Base-by-base conservation (phyloP, 2,888 invertebrate genomes). In the Bembecia ichneumoniformis region DNA sequence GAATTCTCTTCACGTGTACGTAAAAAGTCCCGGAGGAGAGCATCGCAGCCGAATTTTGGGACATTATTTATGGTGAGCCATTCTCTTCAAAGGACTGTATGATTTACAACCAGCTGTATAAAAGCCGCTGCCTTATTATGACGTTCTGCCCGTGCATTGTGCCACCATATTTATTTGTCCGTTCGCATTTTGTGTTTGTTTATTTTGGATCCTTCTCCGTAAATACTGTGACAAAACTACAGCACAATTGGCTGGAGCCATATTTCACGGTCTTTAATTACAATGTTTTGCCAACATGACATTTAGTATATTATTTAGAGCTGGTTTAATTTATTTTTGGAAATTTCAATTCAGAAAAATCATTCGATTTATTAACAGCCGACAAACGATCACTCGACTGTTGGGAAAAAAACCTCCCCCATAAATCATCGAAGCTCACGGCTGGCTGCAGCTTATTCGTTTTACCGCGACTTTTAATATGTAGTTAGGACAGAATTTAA, bases 61-160 rank as follows among this genome's bases (percentile, higher is more conserved):
- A 57, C 74, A 74, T 83, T 78, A 86, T 87, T 87, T 87, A 86
- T 83, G 81, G 76, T 72, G 62, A 75, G 77, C 81, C 78, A 83
- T 86, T 86, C 81, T 74, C 70, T 77, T 79, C 77, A 81, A 82
- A 82, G 75, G 78, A 80, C 77, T 78, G 71, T 77, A 83, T 86
- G 83, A 87, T 87, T 86, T 87, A 86, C 83, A 77, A 68, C 79
- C 73, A 62, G 60, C 58, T 62, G 67, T 73, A 86, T 86, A 87
- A 86, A 81, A 79, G 83, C 75, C 74, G 70, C 74, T 77, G 69
- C 80, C 77, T 84, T 84, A 87, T 84, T 86, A 86, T 86, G 84
- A 84, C 82, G 78, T 75, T 79, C 74, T 77, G 74, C 73, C 80
- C 77, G 70, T 71, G 77, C 79, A 78, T 86, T 84, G 84, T 84